Evolutionary conservation across 2,113 vertebrate genomes (phyloP).

Genomic region (Hydropotes inermis): DNA sequence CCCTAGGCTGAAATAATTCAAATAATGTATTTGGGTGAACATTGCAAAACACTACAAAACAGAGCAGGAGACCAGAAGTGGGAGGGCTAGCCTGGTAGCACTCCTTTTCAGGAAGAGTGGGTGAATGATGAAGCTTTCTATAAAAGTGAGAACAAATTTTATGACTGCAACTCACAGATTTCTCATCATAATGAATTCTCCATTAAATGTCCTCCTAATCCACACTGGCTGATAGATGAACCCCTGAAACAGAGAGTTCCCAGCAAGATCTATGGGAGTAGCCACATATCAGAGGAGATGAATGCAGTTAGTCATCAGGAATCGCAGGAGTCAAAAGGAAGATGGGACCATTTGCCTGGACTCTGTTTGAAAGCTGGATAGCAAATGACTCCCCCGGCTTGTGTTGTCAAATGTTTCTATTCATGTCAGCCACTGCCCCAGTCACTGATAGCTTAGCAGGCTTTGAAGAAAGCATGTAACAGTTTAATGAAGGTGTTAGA

Average conservation of each 20-base stretch:
- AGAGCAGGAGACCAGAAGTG: not conserved
- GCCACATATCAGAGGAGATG: conserved; percentile 24
- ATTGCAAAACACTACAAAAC: not conserved
- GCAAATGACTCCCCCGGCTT: conserved; percentile 1
- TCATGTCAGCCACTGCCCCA: not conserved
- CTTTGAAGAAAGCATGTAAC: not conserved
- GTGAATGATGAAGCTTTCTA: conserved; percentile 43
- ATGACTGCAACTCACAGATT: conserved; percentile 57
- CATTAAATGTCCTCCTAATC: conserved; percentile 49
- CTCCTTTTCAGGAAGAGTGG: not conserved
- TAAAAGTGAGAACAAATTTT: conserved; percentile 55
- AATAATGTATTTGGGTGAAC: not conserved
- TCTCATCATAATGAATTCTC: conserved; percentile 68
- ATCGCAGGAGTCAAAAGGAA: conserved; percentile 31
- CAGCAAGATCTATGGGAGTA: conserved; percentile 56
- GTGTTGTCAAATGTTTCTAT: not conserved
- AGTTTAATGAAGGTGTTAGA: not conserved
- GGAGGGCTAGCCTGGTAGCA: not conserved
- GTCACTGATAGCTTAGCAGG: not conserved
- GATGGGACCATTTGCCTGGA: conserved; percentile 11
- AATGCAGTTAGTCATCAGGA: conserved; percentile 27
- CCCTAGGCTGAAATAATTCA: not conserved
- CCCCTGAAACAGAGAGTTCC: conserved; percentile 26
- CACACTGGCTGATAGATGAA: conserved; percentile 50
- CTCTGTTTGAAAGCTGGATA: conserved; percentile 51